Conservation (phyloP, 1,140 invertebrate species). For the Diorhabda elongata region DNA sequence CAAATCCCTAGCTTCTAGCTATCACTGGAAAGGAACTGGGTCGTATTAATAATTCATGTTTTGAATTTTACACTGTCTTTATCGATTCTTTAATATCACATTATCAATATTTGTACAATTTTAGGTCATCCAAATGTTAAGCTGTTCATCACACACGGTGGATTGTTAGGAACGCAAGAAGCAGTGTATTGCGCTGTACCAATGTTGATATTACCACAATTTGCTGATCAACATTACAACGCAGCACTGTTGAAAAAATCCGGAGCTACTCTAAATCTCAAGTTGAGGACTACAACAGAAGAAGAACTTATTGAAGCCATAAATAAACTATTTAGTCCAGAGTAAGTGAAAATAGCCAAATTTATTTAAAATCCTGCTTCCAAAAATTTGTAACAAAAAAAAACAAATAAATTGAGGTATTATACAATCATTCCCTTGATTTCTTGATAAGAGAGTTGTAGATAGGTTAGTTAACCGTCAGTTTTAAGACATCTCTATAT, state of each 20-base stretch:
- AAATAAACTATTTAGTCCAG: constrained; percentile 54
- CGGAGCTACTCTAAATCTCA: constrained; percentile 56
- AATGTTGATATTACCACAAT: constrained; percentile 66
- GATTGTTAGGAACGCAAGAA: constrained; percentile 69
- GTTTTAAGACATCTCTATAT: no score
- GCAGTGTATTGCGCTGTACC: constrained; percentile 70
- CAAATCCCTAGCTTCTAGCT: no score
- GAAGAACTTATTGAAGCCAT: constrained; percentile 52
- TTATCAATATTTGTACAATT: no score
- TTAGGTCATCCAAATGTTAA: constrained; percentile 64
- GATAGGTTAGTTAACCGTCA: no score
- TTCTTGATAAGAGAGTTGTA: no score
- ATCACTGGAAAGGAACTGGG: no score
- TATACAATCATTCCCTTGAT: not conserved
- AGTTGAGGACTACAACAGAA: constrained; percentile 56
- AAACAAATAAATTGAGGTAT: not conserved
- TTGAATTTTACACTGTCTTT: no score
- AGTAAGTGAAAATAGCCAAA: constrained; percentile 47
- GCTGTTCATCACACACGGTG: constrained; percentile 70
- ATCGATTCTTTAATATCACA: no score
- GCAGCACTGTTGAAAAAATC: constrained; percentile 55
- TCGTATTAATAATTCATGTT: no score
- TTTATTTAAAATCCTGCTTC: no score
- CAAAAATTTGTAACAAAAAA: no score
- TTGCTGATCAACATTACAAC: constrained; percentile 63